phyloP scores from a whole-genome alignment of 2,888 invertebrate species.

The Conistra vaccinii region DNA sequence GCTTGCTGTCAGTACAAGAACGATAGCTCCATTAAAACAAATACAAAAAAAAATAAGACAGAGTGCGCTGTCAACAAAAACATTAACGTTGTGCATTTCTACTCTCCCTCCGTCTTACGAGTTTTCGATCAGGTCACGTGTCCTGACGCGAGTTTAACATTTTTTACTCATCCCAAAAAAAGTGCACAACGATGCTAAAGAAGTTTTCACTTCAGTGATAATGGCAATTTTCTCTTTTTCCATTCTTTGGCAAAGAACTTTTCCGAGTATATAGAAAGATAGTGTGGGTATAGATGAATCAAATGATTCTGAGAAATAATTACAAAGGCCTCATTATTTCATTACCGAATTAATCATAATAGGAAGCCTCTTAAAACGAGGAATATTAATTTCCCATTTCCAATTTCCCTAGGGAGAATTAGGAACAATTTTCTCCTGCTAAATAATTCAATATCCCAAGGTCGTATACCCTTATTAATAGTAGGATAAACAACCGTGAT shows the following conservation, averaged over 20 bases:
- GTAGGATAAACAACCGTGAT: neutral
- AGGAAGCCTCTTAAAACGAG: constrained; percentile 27
- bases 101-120: no score
- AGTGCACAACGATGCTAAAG: no score
- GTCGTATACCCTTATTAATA: neutral
- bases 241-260: neutral
- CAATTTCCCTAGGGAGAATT: constrained; percentile 23
- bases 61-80: no score
- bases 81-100: no score
- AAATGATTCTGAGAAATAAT: neutral
- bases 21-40: no score
- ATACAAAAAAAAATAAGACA: no score
- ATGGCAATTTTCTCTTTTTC: neutral
- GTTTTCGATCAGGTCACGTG: no score
- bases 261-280: neutral
- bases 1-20: no score
- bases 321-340: constrained; percentile 27
- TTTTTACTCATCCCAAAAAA: no score
- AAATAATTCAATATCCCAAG: constrained; percentile 25
- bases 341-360: constrained; percentile 2
- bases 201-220: no score
- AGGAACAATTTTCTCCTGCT: constrained; percentile 11
- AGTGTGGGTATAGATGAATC: neutral
- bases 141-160: no score
- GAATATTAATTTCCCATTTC: constrained; percentile 42